Percentiles rank a stretch among this genome's conserved stretches.
phyloP scores from a whole-genome alignment of 37 sponge, comb jelly and placozoan species.

The Crambe crambe region DNA sequence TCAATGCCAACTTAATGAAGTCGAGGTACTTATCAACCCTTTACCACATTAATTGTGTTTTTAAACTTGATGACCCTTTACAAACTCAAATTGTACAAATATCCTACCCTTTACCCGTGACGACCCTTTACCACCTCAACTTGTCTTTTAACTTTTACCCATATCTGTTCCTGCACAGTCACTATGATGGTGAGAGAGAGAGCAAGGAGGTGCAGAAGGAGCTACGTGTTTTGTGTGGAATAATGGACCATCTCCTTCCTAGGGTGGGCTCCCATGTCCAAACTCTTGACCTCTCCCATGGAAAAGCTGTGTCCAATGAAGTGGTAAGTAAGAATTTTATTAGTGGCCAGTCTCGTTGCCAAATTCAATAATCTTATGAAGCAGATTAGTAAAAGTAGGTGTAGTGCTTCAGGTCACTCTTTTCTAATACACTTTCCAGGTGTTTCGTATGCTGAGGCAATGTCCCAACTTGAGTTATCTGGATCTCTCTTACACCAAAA shows the following conservation, averaged over 20 bases:
- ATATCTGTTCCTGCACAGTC: not conserved
- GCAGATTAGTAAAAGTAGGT: not conserved
- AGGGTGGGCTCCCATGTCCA: conserved; percentile 56
- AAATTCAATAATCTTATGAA: no score
- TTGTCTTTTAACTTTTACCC: not conserved
- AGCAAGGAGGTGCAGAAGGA: conserved; percentile 4
- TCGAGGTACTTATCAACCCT: conserved; percentile 15
- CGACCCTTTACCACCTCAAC: not conserved
- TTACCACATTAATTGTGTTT: not conserved
- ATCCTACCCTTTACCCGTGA: no score
- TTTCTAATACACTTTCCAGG: conserved; percentile 25
- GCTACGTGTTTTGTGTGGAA: conserved; percentile 46
- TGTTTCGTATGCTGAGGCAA: conserved; percentile 50
- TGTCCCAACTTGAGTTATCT: conserved; percentile 78
- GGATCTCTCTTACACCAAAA: conserved; percentile 74
- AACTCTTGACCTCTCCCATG: conserved; percentile 67
- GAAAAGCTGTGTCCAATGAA: conserved; percentile 64
- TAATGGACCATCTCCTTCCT: conserved; percentile 69
- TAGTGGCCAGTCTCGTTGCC: no score
- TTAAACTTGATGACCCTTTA: not conserved
- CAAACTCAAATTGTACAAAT: not conserved
- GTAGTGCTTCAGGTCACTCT: not conserved
- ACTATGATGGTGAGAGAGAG: not conserved
- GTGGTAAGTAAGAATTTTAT: conserved; percentile 31
- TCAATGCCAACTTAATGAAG: conserved; percentile 39